Percentiles rank a stretch among this genome's conserved stretches.
These are phyloP conservation scores for Scaptodrosophila lebanonensis DNA, from an alignment of 1,140 invertebrate species.

Conservation along the genomic window DNA sequence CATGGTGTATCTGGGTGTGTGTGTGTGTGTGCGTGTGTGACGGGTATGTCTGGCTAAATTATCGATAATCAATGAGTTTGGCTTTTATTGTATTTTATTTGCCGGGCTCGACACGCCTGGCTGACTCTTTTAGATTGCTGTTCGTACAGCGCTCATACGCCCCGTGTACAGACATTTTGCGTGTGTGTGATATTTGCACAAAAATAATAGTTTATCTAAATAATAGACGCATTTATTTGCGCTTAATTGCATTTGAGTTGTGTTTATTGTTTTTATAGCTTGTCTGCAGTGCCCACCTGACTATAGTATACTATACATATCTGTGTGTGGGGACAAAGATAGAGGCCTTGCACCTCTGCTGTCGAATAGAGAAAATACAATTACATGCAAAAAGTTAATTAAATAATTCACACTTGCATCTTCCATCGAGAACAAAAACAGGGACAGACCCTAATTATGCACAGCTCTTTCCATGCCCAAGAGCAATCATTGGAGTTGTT, in stretches of 20 bases:
- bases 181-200: background rate
- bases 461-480: no score
- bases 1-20: no score
- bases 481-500: conserved; percentile 31
- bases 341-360: background rate
- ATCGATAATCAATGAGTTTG: conserved; percentile 69
- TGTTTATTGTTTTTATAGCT: conserved; percentile 25
- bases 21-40: background rate
- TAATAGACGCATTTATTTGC: conserved; percentile 54
- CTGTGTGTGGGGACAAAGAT: background rate
- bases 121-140: background rate
- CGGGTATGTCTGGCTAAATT: conserved; percentile 45
- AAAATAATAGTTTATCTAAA: conserved; percentile 56
- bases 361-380: background rate
- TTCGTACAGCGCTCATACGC: conserved; percentile 26
- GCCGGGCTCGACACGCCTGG: background rate
- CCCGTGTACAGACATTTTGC: conserved; percentile 16
- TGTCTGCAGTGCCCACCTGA: no score
- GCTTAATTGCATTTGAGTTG: conserved; percentile 49
- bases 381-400: conserved; percentile 42
- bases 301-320: conserved; percentile 1
- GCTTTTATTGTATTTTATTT: conserved; percentile 54
- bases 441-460: conserved; percentile 17
- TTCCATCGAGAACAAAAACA: no score
- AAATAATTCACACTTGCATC: conserved; percentile 44